Percentiles rank a stretch among this genome's conserved stretches.
Conservation (phyloP, 1,140 invertebrate species). For the Lysiphlebus fabarum region DNA sequence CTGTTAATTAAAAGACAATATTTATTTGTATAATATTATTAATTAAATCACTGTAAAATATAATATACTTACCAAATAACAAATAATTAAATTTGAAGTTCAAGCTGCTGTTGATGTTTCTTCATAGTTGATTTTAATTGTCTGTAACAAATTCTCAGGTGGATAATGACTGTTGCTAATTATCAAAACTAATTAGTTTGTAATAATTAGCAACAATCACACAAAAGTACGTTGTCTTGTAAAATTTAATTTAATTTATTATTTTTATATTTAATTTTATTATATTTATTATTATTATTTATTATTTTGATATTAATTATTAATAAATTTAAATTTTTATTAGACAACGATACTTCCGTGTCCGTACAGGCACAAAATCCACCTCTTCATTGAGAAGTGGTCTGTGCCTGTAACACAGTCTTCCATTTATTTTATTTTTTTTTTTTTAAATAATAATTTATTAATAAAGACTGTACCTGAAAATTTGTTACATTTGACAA, state of each 20-base stretch:
- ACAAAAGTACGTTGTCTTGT: conserved; percentile 37
- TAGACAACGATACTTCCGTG: conserved; percentile 46
- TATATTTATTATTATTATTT: not conserved
- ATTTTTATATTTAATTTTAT: conserved; percentile 33
- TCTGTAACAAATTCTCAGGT: conserved; percentile 74
- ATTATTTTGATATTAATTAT: conserved; percentile 4
- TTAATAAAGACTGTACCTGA: conserved; percentile 57
- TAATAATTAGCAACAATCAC: conserved; percentile 51
- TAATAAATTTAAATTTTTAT: not conserved
- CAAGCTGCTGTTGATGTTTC: conserved; percentile 49
- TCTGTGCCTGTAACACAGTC: conserved; percentile 59
- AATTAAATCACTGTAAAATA: conserved; percentile 18
- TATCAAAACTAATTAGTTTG: conserved; percentile 47
- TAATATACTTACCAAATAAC: conserved; percentile 47
- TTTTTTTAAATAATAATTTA: conserved; percentile 6
- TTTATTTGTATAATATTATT: conserved; percentile 17
- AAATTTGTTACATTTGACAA: conserved; percentile 61
- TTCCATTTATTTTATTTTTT: too few relatives aligned
- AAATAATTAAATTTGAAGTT: conserved; percentile 42
- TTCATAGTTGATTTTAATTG: conserved; percentile 50
- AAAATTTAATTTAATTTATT: not conserved
- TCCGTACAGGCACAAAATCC: conserved; percentile 60
- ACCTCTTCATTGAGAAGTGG: conserved; percentile 56
- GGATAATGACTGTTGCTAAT: conserved; percentile 54
- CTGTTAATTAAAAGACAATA: conserved; percentile 1